Percentiles rank a stretch among this genome's conserved stretches.
These are phyloP conservation scores for Bryconaethiops microstoma DNA, from an alignment of 2,797 vertebrate genomes.

Conservation along the genomic window DNA sequence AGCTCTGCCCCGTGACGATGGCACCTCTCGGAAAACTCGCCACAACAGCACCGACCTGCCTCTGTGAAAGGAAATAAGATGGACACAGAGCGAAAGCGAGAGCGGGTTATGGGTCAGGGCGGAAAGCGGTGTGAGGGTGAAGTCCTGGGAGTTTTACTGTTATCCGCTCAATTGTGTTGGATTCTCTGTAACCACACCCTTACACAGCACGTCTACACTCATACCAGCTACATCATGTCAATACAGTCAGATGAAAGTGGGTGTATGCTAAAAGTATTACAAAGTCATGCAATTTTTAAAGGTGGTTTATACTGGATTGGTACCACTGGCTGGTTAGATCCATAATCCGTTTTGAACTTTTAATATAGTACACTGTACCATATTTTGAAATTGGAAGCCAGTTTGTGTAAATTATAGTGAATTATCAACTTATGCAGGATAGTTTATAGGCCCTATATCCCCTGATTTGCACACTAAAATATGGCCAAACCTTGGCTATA, in stretches of 20 bases:
- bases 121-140: conserved; percentile 29
- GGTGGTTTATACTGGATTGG: conserved; percentile 40
- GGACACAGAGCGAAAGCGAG: conserved; percentile 20
- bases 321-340: not conserved
- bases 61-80: conserved; percentile 76
- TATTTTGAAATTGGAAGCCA: not conserved
- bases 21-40: conserved; percentile 95
- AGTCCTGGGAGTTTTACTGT: conserved; percentile 49
- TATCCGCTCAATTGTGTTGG: conserved; percentile 42
- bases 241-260: conserved; percentile 50
- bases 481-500: not conserved
- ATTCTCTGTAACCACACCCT: conserved; percentile 49
- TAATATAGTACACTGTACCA: not conserved
- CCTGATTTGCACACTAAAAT: not conserved
- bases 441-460: not conserved
- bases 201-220: conserved; percentile 44
- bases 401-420: no score
- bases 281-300: conserved; percentile 30
- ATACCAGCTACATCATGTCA: conserved; percentile 55
- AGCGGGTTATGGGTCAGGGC: conserved; percentile 40
- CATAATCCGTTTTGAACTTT: not conserved
- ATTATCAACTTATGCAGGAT: not conserved
- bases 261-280: conserved; percentile 53
- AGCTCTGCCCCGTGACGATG: conserved; percentile 94
- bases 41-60: conserved; percentile 99